phyloP scores from a whole-genome alignment of 2,888 invertebrate species.

The Drosophila sordidula region DNA sequence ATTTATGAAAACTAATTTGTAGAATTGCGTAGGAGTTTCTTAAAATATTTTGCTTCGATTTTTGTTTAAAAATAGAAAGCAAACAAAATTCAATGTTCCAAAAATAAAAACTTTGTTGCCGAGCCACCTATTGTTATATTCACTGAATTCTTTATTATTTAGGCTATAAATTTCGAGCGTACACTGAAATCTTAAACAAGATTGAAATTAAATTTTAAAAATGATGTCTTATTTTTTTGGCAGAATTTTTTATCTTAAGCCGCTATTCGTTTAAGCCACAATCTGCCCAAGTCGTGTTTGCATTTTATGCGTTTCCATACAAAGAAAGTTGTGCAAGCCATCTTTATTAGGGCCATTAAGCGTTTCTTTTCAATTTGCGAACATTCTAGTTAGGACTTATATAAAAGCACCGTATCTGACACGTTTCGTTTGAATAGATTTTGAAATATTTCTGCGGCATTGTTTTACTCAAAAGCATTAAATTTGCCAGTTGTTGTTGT shows the following conservation, averaged over 20 bases:
- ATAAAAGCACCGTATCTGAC: background rate
- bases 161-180: background rate
- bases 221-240: too few relatives aligned
- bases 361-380: background rate
- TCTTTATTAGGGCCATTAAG: too few relatives aligned
- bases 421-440: background rate
- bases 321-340: too few relatives aligned
- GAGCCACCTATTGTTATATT: background rate
- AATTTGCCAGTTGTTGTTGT: constrained; percentile 13
- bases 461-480: constrained; percentile 25
- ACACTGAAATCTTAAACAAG: too few relatives aligned
- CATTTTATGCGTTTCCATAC: too few relatives aligned
- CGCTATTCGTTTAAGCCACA: too few relatives aligned
- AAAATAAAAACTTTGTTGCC: background rate
- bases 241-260: too few relatives aligned
- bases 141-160: too few relatives aligned
- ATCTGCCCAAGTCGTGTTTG: too few relatives aligned
- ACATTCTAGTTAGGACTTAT: background rate
- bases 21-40: background rate
- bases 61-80: background rate
- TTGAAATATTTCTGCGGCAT: constrained; percentile 2
- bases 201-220: too few relatives aligned
- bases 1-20: background rate
- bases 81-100: background rate
- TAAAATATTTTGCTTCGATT: background rate